Conservation (phyloP, 2,888 invertebrate species). For the Lasioglossum figueresi region DNA sequence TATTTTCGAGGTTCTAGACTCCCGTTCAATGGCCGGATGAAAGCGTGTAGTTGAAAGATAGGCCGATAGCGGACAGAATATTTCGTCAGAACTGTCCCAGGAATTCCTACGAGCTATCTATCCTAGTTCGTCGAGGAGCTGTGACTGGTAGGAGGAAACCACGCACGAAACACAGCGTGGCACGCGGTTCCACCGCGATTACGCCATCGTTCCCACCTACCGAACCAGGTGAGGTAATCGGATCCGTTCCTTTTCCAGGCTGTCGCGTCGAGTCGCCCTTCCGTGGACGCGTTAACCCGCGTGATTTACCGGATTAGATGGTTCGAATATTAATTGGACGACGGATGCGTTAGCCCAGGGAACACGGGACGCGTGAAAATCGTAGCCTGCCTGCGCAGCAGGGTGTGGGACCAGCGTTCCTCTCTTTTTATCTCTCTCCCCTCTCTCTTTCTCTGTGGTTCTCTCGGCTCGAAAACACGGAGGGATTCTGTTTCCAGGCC, state of each 20-base stretch:
- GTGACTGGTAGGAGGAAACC: background rate
- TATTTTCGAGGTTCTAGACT: too few relatives aligned
- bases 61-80: background rate
- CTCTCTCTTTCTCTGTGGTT: background rate
- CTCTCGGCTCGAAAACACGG: conserved; percentile 29
- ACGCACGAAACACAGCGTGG: conserved; percentile 8
- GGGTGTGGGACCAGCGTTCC: conserved; percentile 29
- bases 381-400: conserved; percentile 45
- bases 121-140: background rate
- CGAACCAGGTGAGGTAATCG: conserved; percentile 65
- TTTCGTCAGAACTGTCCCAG: background rate
- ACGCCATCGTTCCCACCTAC: conserved; percentile 58
- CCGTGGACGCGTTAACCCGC: conserved; percentile 54
- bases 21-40: background rate
- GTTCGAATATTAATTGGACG: conserved; percentile 76
- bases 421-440: background rate
- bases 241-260: conserved; percentile 69
- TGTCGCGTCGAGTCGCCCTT: conserved; percentile 67
- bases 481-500: conserved; percentile 52
- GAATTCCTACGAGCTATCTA: background rate
- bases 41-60: background rate
- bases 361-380: conserved; percentile 59
- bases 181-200: conserved; percentile 54
- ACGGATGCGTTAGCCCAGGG: conserved; percentile 35
- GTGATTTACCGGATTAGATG: conserved; percentile 67